These are phyloP conservation scores for Cottus gobio DNA, from an alignment of 2,113 vertebrate genomes.

Conservation along the genomic window DNA sequence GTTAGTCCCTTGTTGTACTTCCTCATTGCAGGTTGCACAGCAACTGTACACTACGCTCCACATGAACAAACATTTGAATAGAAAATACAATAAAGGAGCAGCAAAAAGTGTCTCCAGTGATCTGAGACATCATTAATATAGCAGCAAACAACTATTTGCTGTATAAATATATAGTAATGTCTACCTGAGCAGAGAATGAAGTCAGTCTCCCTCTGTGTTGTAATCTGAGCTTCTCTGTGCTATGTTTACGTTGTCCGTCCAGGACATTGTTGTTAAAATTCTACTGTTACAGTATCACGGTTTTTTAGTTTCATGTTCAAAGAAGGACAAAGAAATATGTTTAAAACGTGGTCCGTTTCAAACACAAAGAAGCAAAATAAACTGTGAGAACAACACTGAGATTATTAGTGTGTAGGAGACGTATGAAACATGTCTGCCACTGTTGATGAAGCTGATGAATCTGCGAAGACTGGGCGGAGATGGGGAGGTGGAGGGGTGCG, in stretches of 20 bases:
- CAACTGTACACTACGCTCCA: neutral
- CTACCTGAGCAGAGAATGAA: too few species aligned
- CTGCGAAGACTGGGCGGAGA: neutral
- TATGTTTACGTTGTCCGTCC: too few species aligned
- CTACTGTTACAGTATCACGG: neutral
- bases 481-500: neutral
- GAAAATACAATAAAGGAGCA: neutral
- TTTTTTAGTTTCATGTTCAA: neutral
- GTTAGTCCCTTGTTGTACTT: conserved; percentile 36
- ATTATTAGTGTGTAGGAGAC: neutral
- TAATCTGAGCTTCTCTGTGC: too few species aligned
- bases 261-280: neutral
- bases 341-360: neutral
- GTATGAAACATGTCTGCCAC: neutral
- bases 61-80: neutral
- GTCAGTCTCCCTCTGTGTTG: too few species aligned
- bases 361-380: neutral
- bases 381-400: neutral
- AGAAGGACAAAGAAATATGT: neutral
- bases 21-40: conserved; percentile 2
- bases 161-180: too few species aligned
- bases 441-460: too few species aligned
- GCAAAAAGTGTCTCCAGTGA: neutral
- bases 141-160: too few species aligned
- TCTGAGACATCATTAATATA: neutral